Percentiles rank a stretch among this genome's conserved stretches.
phyloP scores from a whole-genome alignment of 2,113 vertebrate genomes.

The Hyla sarda region DNA sequence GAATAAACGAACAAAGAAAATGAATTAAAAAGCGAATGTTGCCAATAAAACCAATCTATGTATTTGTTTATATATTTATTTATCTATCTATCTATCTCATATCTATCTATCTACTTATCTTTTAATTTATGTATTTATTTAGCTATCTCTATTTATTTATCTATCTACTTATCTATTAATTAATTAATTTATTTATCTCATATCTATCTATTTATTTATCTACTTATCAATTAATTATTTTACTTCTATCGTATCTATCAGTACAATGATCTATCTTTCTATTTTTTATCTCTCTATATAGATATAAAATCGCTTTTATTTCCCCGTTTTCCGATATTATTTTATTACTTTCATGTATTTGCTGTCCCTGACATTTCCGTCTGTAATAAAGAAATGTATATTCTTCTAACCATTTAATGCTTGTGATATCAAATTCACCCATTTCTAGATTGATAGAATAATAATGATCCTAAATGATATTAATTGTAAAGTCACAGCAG shows the following conservation, averaged over 20 bases:
- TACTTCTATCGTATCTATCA: no score
- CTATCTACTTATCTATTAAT: no score
- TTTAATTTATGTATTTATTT: no score
- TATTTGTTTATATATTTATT: no score
- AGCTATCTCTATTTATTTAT: no score
- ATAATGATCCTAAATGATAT: neutral
- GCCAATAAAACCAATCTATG: neutral
- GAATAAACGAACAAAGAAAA: neutral
- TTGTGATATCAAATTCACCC: neutral
- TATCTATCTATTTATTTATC: no score
- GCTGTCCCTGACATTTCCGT: neutral
- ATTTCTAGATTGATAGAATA: neutral
- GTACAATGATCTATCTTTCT: no score
- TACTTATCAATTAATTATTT: no score
- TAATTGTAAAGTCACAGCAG: neutral
- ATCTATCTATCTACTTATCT: no score
- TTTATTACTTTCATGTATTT: neutral
- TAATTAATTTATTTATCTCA: no score
- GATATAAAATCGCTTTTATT: neutral
- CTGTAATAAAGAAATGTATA: neutral
- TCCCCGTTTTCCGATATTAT: neutral
- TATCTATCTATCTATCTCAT: no score
- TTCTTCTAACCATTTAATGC: neutral
- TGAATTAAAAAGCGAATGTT: neutral
- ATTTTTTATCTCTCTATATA: neutral